Evolutionary conservation across 1,140 invertebrate genomes (phyloP).

Genomic region (Heliconius hewitsoni): DNA sequence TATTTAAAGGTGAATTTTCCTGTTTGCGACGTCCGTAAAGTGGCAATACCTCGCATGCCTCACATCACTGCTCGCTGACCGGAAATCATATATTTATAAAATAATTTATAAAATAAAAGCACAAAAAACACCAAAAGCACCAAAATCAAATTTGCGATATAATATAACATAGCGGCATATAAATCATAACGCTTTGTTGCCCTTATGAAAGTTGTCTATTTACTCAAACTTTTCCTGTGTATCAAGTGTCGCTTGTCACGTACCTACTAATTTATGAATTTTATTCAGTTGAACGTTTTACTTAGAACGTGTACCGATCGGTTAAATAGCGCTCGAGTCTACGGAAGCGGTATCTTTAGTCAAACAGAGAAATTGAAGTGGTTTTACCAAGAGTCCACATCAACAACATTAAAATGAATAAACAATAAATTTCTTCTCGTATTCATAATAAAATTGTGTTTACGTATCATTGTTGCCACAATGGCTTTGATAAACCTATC

Average conservation of each 20-base stretch:
- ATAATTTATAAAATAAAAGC: conserved; percentile 60
- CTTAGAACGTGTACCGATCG: conserved; percentile 20
- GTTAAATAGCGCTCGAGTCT: conserved; percentile 27
- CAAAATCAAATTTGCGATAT: conserved; percentile 55
- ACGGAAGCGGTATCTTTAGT: conserved; percentile 42
- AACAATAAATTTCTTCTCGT: background rate
- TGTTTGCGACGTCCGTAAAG: conserved; percentile 57
- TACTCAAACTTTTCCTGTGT: conserved; percentile 42
- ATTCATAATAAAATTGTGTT: background rate
- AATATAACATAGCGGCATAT: conserved; percentile 41
- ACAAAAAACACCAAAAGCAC: conserved; percentile 40
- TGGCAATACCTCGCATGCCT: conserved; percentile 65
- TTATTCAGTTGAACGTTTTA: conserved; percentile 12
- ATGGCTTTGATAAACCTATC: conserved; percentile 29
- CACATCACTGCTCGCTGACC: conserved; percentile 59
- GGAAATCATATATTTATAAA: conserved; percentile 47
- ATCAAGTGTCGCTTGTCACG: conserved; percentile 46
- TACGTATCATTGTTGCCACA: conserved; percentile 9
- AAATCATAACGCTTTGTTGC: conserved; percentile 46
- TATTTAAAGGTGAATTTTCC: conserved; percentile 49
- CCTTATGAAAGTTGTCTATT: conserved; percentile 44
- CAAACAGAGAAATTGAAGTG: conserved; percentile 45
- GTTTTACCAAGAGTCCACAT: conserved; percentile 36
- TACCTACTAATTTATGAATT: conserved; percentile 52
- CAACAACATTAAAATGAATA: conserved; percentile 9